These are phyloP conservation scores for Trichacis sp. DNA, from an alignment of 2,888 invertebrate genomes.

Conservation along the genomic window DNA sequence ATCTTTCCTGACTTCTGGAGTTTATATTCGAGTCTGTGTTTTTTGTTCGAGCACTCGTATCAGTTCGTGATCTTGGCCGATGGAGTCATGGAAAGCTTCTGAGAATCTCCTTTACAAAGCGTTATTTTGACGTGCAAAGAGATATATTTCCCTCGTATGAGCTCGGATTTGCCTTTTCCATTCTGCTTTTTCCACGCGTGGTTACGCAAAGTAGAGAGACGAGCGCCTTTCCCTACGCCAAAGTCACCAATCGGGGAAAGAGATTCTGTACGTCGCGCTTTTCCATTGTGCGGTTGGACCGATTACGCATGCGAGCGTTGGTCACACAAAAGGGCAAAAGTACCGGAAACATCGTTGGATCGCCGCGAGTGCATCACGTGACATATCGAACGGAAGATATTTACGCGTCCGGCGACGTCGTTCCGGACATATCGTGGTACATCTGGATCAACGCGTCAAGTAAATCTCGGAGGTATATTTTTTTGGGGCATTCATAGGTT, in stretches of 20 bases:
- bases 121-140: constrained; percentile 17
- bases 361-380: constrained; percentile 32
- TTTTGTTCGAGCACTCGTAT: no score
- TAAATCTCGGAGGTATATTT: no score
- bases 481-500: no score
- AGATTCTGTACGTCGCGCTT: constrained; percentile 30
- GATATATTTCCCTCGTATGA: constrained; percentile 27
- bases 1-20: background rate
- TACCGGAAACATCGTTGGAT: constrained; percentile 50
- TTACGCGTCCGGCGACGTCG: constrained; percentile 17
- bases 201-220: constrained; percentile 27
- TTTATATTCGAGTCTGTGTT: no score
- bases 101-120: constrained; percentile 22
- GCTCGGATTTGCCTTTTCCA: constrained; percentile 38
- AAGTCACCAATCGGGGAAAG: constrained; percentile 48
- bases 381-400: constrained; percentile 37
- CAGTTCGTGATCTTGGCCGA: no score
- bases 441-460: background rate
- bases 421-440: constrained; percentile 18
- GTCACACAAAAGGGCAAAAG: constrained; percentile 51
- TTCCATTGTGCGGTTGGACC: constrained; percentile 45
- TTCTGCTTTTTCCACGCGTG: constrained; percentile 25
- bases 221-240: constrained; percentile 23
- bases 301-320: constrained; percentile 54
- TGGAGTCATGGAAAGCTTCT: no score